Conservation (phyloP, 2,888 invertebrate species). For the Cantharis rustica region DNA sequence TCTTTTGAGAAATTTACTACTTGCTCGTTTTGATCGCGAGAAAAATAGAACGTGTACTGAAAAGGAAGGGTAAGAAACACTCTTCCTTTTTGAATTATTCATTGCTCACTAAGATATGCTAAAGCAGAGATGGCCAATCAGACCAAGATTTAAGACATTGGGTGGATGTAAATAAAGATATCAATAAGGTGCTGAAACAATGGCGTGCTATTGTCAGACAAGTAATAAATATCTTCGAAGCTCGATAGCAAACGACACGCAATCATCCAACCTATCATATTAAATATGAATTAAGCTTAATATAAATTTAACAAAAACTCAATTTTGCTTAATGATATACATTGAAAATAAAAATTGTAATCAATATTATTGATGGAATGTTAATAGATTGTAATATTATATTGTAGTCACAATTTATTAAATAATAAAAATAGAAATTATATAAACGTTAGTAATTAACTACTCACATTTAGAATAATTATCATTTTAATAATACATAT, state of each 20-base stretch:
- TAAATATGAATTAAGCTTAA: conserved; percentile 18
- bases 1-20: conserved; percentile 45
- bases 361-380: not conserved
- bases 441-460: not conserved
- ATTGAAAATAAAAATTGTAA: not conserved
- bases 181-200: conserved; percentile 38
- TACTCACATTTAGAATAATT: not conserved
- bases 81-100: conserved; percentile 44
- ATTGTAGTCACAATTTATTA: not conserved
- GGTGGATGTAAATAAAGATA: conserved; percentile 36
- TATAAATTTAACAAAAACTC: conserved; percentile 4
- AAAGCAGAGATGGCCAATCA: conserved; percentile 34
- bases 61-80: conserved; percentile 38
- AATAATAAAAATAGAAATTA: not conserved
- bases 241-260: conserved; percentile 18
- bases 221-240: conserved; percentile 22
- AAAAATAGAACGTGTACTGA: conserved; percentile 43
- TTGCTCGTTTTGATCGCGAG: conserved; percentile 41
- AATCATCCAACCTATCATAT: conserved; percentile 21
- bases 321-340: not conserved
- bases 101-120: conserved; percentile 40
- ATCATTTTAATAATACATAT: not conserved
- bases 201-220: conserved; percentile 33
- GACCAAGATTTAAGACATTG: conserved; percentile 34
- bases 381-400: not conserved